phyloP scores from a whole-genome alignment of 2,113 vertebrate species.

The Galbula dea region DNA sequence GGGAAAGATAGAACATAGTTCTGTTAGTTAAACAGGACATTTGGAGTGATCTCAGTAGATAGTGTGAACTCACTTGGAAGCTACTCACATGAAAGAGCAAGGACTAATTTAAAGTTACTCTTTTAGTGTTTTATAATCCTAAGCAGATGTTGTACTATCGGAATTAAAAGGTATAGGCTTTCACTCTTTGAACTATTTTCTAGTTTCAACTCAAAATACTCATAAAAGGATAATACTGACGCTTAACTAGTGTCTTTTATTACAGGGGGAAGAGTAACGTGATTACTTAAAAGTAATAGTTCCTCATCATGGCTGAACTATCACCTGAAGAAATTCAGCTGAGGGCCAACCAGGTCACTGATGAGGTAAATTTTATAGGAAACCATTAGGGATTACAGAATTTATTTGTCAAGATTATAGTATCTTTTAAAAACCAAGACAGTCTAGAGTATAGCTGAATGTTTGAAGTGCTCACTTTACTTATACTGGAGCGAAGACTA shows the following conservation, averaged over 20 bases:
- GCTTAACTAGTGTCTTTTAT: background rate
- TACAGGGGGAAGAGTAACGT: constrained; percentile 8
- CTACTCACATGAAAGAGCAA: background rate
- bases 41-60: background rate
- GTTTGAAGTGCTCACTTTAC: background rate
- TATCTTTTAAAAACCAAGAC: background rate
- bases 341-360: constrained; percentile 89
- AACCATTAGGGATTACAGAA: background rate
- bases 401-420: background rate
- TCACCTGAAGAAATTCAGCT: constrained; percentile 85
- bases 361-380: constrained; percentile 82
- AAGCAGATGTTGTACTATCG: background rate
- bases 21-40: background rate
- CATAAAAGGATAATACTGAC: background rate
- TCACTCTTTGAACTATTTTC: background rate
- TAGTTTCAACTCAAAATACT: background rate
- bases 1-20: background rate
- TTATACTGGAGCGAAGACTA: background rate
- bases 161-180: background rate
- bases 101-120: background rate
- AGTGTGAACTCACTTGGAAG: background rate
- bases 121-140: background rate
- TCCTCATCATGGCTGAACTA: constrained; percentile 87
- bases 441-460: background rate
- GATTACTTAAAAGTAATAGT: background rate